Evolutionary conservation across 2,888 invertebrate genomes (phyloP), one percentile per base, ranked within the genome.

Genomic region (Plagodis dolabraria): DNA sequence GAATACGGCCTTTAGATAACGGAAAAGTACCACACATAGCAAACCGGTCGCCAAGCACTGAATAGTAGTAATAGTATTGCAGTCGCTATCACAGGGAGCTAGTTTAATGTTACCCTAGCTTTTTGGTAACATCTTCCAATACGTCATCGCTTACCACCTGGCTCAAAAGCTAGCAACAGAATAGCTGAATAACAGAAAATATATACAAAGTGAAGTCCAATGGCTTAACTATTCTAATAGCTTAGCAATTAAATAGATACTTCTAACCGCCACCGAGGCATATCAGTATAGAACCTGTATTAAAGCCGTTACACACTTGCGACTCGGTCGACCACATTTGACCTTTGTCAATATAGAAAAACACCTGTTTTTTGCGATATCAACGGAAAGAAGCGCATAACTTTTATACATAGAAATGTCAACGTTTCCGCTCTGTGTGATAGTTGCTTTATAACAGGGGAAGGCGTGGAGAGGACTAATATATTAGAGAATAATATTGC

Each of bases 351-450:
- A 55, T 63, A 60, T 50, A 57, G 44, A 66, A 60, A 67, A 69
- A 66, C 87, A 88, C 86, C 86, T 89, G 87, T 86, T 80, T 87
- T 86, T 86, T 82, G 76, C 81, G 63, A 79, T 73, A 79, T 77
- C 82, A 77, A 86, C 84, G 82, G 85, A 83, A 84, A 76, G 54
- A 79, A 76, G 72, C 75, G 79, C 85, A 85, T 83, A 83, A 83
- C 82, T 88, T 84, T 82, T 82, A 73, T 80, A 78, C 75, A 71
- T 68, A 83, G 80, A 89, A 91, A 90, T 91, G 91, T 90, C 91
- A 90, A 81, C 86, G 79, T 87, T 90, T 91, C 90, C 90, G 90
- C 83, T 86, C 71, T 57, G 72, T 76, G 73, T 79, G 76, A 75
- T 76, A 77, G 75, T 57, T 58, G 63, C 64, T 73, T 79, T 71